Evolutionary conservation across 2,797 vertebrate genomes (phyloP).

Genomic region (Eremophila alpestris): DNA sequence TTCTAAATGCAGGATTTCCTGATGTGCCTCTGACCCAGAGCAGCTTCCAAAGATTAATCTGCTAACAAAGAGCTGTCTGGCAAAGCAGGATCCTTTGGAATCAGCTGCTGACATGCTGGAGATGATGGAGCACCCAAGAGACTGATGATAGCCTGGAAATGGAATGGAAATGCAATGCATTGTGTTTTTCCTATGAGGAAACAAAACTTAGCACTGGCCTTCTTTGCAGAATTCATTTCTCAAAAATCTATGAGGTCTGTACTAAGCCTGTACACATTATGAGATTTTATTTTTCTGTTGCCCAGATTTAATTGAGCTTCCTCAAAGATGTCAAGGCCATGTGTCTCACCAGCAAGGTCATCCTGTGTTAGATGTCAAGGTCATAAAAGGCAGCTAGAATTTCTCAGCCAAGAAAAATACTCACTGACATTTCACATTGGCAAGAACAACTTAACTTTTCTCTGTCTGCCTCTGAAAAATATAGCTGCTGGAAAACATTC

Average conservation of each 20-base stretch:
- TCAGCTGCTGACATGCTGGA: background rate
- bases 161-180: background rate
- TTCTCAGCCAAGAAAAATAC: background rate
- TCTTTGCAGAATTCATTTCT: background rate
- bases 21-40: background rate
- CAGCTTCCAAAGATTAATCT: background rate
- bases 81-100: background rate
- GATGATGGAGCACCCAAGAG: background rate
- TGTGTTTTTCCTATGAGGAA: background rate
- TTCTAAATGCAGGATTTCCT: background rate
- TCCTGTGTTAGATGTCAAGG: background rate
- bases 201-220: background rate
- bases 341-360: background rate
- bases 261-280: background rate
- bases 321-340: background rate
- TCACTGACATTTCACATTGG: background rate
- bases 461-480: background rate
- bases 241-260: background rate
- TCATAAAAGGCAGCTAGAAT: background rate
- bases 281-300: background rate
- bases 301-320: background rate
- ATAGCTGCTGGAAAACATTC: background rate
- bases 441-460: background rate
- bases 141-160: background rate
- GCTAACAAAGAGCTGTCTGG: background rate